Conservation (phyloP, 2,113 vertebrate genomes). For the Echinops telfairi region DNA sequence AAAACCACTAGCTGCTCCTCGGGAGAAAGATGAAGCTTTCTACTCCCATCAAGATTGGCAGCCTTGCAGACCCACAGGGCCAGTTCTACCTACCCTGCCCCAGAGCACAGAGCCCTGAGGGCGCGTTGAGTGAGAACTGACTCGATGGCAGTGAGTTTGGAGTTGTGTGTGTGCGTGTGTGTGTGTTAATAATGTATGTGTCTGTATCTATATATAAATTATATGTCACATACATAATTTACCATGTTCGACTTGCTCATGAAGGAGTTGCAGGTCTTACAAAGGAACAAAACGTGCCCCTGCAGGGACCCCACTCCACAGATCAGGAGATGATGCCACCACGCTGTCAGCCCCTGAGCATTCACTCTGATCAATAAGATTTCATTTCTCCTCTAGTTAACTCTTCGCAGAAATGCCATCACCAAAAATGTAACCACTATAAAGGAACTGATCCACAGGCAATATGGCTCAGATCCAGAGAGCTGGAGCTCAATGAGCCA, state of each 20-base stretch:
- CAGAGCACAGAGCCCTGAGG: no score
- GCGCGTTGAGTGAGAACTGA: no score
- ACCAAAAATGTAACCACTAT: slow-evolving; percentile 9
- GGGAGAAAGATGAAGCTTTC: no score
- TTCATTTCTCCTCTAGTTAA: background rate
- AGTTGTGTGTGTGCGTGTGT: no score
- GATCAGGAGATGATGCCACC: background rate
- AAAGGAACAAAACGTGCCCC: slow-evolving; percentile 19
- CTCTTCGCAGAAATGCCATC: slow-evolving; percentile 28
- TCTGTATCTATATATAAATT: background rate
- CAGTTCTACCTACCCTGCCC: no score
- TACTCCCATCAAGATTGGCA: no score
- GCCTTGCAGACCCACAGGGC: no score
- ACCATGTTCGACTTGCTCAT: background rate
- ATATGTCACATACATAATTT: background rate
- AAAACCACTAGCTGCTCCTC: no score
- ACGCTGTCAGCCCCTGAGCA: background rate
- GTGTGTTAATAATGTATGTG: no score
- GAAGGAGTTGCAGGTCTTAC: slow-evolving; percentile 6
- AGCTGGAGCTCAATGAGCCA: no score
- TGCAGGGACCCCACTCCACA: background rate
- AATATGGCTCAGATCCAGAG: no score
- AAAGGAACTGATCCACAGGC: background rate
- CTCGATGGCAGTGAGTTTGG: no score
- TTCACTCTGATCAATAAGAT: background rate